Evolutionary conservation across 2,888 invertebrate species (phyloP), one percentile per base, ranked within the genome.

Genomic region (Clepsis dumicolana): DNA sequence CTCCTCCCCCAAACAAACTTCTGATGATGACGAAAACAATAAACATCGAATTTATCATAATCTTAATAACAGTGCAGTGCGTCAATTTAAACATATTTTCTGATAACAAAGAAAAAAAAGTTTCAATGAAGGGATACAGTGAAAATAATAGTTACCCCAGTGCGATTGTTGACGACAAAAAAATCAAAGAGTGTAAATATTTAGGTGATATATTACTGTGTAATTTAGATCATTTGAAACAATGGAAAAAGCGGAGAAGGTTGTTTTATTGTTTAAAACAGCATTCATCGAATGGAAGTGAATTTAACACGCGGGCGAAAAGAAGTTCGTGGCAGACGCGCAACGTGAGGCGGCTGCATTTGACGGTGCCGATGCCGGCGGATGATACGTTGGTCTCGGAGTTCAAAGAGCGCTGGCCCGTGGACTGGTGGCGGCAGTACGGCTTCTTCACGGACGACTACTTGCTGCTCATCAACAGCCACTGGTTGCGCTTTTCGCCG

Each of bases 401-500:
- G 63, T 94, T 94, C 64, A 88, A 88, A 70, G 74, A 83, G 56
- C 78, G 70, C 21, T 93, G 93, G 92, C 94, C 94, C 4, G 81
- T 93, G 54, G 77, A 88, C 3, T 75, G 84, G 38, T 96, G 95
- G 96, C 88, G 88, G 53, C 78, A 82, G 21, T 83, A 90, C 1
- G 85, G 94, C 70, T 95, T 95, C 77, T 95, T 95, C 76, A 86
- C 88, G 0, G 95, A 95, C 38, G 94, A 94, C 35, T 95, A 94
- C 77, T 79, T 95, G 70, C 74, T 87, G 29, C 80, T 89, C 56
- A 95, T 97, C 70, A 96, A 97, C 86, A 84, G 90, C 0, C 96
- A 96, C 82, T 97, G 97, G 97, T 83, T 97, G 76, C 84, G 93
- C 72, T 97, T 95, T 80, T 90, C 94, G 14, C 96, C 96, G 0